These are phyloP conservation scores for Paracentrotus lividus DNA, from an alignment of 53 echinoderm and acorn worm genomes.

Conservation along the genomic window DNA sequence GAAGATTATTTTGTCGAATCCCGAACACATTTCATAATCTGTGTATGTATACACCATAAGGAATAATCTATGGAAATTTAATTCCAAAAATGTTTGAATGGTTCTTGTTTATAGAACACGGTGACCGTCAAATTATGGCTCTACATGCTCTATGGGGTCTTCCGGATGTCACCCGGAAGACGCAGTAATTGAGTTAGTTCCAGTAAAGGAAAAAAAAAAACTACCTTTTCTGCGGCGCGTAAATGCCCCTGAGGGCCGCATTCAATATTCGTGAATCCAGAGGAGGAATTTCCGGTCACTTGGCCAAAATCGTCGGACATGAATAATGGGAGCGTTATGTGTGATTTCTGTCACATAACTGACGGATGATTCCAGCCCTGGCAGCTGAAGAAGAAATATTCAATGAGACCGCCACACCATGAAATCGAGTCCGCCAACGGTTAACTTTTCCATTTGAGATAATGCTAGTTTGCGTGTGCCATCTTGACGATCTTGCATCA, in stretches of 20 bases:
- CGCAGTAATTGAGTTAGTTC: background rate
- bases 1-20: background rate
- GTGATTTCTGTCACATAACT: slow-evolving; percentile 3
- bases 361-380: background rate
- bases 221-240: background rate
- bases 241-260: background rate
- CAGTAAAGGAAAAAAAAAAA: background rate
- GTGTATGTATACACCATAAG: background rate
- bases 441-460: no score
- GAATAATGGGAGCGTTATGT: background rate
- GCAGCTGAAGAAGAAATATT: background rate
- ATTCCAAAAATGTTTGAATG: background rate
- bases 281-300: slow-evolving; percentile 45
- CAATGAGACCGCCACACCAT: no score
- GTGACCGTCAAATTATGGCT: background rate
- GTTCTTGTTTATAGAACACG: background rate
- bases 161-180: background rate
- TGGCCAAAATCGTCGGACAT: background rate
- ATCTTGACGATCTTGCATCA: no score
- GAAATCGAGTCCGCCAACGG: no score
- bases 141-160: no score
- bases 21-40: background rate
- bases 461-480: no score
- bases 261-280: background rate
- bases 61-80: background rate